Evolutionary conservation across 30 jellyfish, hydroid and myxozoan genomes (phyloP), one percentile per base, ranked within the genome.

Genomic region (Calvadosia cruxmelitensis): DNA sequence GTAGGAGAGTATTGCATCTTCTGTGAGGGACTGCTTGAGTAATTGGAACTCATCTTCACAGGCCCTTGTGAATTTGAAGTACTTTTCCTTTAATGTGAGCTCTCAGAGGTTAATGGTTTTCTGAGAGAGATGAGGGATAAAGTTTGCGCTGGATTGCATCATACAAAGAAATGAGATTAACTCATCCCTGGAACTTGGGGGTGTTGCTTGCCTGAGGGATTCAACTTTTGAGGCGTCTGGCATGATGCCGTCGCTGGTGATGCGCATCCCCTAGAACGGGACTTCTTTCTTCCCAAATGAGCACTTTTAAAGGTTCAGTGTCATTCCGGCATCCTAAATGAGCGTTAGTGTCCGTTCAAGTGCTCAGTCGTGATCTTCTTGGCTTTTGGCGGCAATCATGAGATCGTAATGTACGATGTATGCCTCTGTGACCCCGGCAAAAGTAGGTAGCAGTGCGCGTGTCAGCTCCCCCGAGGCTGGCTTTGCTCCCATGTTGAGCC

Each of bases 111-210:
- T 36, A 50, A 52, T 69, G 24, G 78, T 69, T 15, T 26, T 49
- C 1, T 50, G 28, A 24, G 78, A 68, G 28, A 69, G 78, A 29
- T 69, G 28, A 24, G 72, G 72, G 1, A 69, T 69, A 69, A 69
- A 69, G 3, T 69, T 36, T 30, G 66, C 71, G 31, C 27, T 34
- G 2, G 78, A 35, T 13, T 29, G 71, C 10, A 69, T 42, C 71
- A 69, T 34, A 52, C 78, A 69, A 2, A 69, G 71, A 29, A 69
- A 69, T 2, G 78, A 69, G 12, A 13, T 69, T 15, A 69, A 27
- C 30, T 42, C 72, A 15, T 69, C 48, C 71, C 23, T 69, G 10
- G 36, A n/a, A 5, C 24, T 13, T 20, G 78, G 78, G 3, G 31
- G 71, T 34, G 13, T 25, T 34, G 72, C 78, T 1, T 49, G 71